Base-by-base conservation (phyloP, 1,140 invertebrate species). In the Doryteuthis pealeii region DNA sequence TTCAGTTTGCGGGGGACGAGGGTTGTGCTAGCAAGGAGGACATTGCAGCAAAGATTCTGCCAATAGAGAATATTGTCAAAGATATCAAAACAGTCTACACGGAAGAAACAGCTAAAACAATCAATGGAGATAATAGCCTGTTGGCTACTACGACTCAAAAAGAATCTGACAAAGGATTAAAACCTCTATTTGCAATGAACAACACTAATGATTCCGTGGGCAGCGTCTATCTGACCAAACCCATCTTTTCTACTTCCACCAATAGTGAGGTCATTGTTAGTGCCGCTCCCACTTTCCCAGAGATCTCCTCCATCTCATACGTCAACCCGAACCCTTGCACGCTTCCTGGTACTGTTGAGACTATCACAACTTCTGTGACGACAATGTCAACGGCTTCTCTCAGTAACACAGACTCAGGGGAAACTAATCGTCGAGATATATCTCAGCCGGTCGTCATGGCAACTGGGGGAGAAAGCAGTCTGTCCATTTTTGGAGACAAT, bases 61-160 rank as follows among this genome's bases (percentile, higher is more conserved):
- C 22, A 22, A 68, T 30, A 32, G 66, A 68, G 6, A 68, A 18
- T 32, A 32, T 68, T 33, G 30, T 33, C 28, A 68, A 68, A 31
- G 32, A 68, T 32, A 32, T 68, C 32, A 33, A 68, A 33, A 68
- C 28, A 8, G 66, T 68, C 28, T 68, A 32, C 66, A 18, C 66
- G 32, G 66, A 68, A 32, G 66, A 32, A 32, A 6, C 31, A 1
- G 30, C 10, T 26, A 68, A 68, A 32, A 8, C 32, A 6, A 10
- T 68, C n/a, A 68, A 68, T 31, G 66, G 66, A 30, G 66, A 68
- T 22, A 68, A 31, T 31, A 30, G n/a, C 18, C 30, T 68, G 28
- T 30, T 62, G 22, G 3, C 28, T 5, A 15, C 4, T 62, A 5
- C 28, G 6, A 15, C 4, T 62, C 22, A 62, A 62, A 15, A 62